Evolutionary conservation across 1,140 invertebrate genomes (phyloP).

Genomic region (Drosophila punjabiensis): DNA sequence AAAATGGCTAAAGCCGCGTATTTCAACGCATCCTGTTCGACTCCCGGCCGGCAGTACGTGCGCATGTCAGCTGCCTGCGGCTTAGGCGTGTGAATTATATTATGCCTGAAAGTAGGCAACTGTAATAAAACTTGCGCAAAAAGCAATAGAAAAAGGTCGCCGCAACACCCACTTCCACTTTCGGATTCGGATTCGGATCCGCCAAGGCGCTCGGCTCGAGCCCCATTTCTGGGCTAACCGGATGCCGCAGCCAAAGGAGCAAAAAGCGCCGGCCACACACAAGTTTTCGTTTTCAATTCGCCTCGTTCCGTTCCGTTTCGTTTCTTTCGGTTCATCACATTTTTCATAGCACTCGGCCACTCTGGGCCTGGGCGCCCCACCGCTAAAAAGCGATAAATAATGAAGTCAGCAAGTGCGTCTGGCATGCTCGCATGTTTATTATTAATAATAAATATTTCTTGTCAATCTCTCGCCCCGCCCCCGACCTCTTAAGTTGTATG

Average conservation of each 20-base stretch:
- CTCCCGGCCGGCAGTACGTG: constrained; percentile 54
- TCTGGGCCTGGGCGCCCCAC: neutral
- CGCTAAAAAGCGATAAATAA: constrained; percentile 80
- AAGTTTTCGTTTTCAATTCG: constrained; percentile 33
- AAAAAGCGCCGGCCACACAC: constrained; percentile 33
- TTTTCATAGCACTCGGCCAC: constrained; percentile 32
- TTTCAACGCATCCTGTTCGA: constrained; percentile 59
- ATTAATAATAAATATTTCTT: constrained; percentile 84
- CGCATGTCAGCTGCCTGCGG: constrained; percentile 78
- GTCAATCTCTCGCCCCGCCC: constrained; percentile 61
- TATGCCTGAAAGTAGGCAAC: constrained; percentile 77
- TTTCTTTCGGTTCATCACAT: constrained; percentile 49
- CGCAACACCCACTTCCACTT: constrained; percentile 23
- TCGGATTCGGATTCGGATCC: neutral
- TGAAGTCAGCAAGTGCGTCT: constrained; percentile 79
- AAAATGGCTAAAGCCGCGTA: constrained; percentile 76
- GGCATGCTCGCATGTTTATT: constrained; percentile 81
- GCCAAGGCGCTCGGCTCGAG: neutral
- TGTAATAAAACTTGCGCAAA: constrained; percentile 78
- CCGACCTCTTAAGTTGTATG: constrained; percentile 70
- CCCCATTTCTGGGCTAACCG: constrained; percentile 37
- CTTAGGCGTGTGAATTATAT: constrained; percentile 83
- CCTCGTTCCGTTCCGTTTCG: neutral
- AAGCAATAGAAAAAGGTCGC: constrained; percentile 53
- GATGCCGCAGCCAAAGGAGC: constrained; percentile 55